Conservation (phyloP, 2,113 vertebrate species). For the Pelusios castaneus region DNA sequence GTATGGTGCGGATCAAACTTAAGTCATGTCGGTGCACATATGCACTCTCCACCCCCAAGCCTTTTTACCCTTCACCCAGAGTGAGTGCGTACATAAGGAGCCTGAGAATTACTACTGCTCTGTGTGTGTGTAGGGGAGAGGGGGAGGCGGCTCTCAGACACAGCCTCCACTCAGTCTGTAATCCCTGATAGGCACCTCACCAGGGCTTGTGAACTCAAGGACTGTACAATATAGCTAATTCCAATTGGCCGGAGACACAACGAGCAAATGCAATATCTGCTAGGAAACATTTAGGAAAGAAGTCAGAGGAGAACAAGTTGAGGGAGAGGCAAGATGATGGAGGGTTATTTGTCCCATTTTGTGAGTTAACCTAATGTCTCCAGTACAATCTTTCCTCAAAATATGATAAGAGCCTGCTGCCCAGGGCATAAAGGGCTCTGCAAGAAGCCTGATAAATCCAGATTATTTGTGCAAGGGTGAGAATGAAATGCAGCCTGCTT, state of each 20-base stretch:
- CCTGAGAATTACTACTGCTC: neutral
- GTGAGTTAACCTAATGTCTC: neutral
- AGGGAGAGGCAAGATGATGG: neutral
- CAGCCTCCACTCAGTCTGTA: neutral
- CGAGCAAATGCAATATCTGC: conserved; percentile 9
- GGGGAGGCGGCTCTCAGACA: neutral
- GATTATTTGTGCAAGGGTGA: conserved; percentile 50
- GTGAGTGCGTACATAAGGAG: neutral
- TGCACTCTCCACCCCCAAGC: neutral
- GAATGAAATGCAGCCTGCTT: conserved; percentile 44
- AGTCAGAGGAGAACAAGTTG: neutral
- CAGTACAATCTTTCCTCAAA: neutral
- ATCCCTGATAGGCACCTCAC: neutral
- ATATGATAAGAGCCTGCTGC: neutral
- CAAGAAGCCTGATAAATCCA: neutral
- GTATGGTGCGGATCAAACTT: neutral
- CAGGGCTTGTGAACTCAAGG: neutral
- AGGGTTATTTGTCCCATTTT: neutral
- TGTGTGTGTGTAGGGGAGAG: neutral
- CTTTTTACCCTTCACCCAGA: neutral
- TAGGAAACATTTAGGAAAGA: conserved; percentile 24
- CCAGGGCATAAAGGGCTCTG: conserved; percentile 21
- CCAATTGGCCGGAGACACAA: conserved; percentile 18
- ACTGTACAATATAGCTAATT: neutral
- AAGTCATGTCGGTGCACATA: neutral